These are phyloP conservation scores for Lethrus apterus DNA, from an alignment of 1,140 invertebrate genomes.

Conservation along the genomic window DNA sequence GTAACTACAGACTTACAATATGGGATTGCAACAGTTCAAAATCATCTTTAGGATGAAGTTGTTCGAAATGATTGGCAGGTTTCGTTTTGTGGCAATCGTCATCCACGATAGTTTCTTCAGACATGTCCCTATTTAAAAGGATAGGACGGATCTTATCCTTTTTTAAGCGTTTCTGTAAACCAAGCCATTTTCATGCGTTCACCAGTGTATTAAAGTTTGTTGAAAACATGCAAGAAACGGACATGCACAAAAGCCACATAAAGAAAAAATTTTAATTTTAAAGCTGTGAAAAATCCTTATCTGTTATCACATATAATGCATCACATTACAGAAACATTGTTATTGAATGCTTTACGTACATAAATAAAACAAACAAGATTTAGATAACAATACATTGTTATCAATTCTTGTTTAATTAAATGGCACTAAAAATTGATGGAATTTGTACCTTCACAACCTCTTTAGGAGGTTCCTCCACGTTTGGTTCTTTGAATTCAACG, in stretches of 20 bases:
- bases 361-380: no score
- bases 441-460: constrained; percentile 6
- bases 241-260: no score
- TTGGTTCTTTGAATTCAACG: constrained; percentile 35
- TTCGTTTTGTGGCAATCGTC: constrained; percentile 16
- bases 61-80: constrained; percentile 63
- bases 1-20: constrained; percentile 29
- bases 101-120: constrained; percentile 18
- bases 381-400: no score
- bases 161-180: constrained; percentile 28
- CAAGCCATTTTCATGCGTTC: constrained; percentile 9
- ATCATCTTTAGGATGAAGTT: constrained; percentile 72
- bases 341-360: no score
- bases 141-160: constrained; percentile 35
- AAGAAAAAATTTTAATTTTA: no score
- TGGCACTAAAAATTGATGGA: no score
- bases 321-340: no score
- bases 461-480: constrained; percentile 7
- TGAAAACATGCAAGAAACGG: no score
- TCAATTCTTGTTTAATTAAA: no score
- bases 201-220: no score
- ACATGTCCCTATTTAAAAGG: constrained; percentile 32
- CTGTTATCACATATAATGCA: no score
- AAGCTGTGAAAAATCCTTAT: no score
- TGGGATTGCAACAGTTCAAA: constrained; percentile 51